A percentile compares a stretch with the other conserved stretches of the same genome.
phyloP scores from a whole-genome alignment of 2,888 invertebrate species.

The Tupiocoris notatus region DNA sequence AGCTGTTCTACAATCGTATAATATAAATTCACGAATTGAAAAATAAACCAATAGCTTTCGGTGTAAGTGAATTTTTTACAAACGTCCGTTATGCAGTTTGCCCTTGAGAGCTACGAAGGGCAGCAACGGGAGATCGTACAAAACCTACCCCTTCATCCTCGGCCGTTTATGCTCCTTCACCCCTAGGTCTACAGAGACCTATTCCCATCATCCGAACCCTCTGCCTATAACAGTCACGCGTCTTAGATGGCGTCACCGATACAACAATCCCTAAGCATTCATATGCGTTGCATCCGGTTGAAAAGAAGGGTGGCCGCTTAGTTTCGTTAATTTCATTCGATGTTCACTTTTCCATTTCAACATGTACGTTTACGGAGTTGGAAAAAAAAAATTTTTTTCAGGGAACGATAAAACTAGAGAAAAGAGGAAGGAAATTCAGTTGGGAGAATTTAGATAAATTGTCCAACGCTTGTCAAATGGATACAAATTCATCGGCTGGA shows the following conservation, averaged over 20 bases:
- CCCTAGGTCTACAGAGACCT: neutral
- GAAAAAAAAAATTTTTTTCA: no score
- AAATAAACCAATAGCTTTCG: neutral
- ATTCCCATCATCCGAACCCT: neutral
- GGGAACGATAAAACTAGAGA: no score
- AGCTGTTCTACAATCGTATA: no score
- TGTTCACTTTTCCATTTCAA: neutral
- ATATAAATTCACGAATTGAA: neutral
- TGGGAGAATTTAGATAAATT: no score
- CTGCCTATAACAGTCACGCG: constrained; percentile 28
- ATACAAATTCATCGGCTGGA: no score
- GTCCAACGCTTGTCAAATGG: no score
- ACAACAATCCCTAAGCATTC: constrained; percentile 28
- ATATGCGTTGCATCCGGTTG: constrained; percentile 31
- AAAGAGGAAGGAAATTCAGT: no score
- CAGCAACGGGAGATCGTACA: neutral
- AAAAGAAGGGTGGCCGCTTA: constrained; percentile 16
- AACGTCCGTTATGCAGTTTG: neutral
- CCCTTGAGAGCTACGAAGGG: neutral
- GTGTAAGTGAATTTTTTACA: neutral
- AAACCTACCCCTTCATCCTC: neutral
- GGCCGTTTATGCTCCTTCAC: neutral
- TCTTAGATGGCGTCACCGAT: constrained; percentile 33
- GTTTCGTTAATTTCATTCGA: constrained; percentile 16
- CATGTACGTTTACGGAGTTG: no score